phyloP scores from a whole-genome alignment of 2,797 vertebrate species.

The Huso huso region DNA sequence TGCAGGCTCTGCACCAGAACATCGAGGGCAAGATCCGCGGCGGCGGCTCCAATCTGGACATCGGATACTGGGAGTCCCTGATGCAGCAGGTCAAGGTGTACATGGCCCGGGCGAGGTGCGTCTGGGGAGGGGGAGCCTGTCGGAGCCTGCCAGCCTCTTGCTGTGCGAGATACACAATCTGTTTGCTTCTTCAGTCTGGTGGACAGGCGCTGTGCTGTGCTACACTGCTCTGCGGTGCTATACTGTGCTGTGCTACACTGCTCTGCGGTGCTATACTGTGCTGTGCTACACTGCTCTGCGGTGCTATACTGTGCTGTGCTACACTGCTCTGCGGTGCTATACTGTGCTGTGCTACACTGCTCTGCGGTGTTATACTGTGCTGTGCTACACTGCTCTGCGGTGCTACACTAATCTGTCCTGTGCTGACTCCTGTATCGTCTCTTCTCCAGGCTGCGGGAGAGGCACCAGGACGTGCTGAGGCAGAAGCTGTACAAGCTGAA shows the following conservation, averaged over 20 bases:
- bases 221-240: no score
- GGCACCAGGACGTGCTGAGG: conserved; percentile 91
- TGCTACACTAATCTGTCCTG: neutral
- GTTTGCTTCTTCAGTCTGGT: no score
- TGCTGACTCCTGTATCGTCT: neutral
- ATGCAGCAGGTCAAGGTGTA: conserved; percentile 91
- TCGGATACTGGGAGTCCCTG: conserved; percentile 96
- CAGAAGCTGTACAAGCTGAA: conserved; percentile 96
- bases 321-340: no score
- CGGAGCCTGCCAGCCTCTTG: neutral
- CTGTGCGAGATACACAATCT: no score
- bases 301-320: no score
- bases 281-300: no score
- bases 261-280: no score
- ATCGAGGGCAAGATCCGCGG: conserved; percentile 85
- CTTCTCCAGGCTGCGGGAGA: conserved; percentile 72
- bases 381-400: no score
- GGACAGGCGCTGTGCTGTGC: no score
- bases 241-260: no score
- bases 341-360: no score
- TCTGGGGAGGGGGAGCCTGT: neutral
- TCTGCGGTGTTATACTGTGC: no score
- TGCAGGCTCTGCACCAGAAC: conserved; percentile 86
- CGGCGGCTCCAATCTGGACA: conserved; percentile 89
- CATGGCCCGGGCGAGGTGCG: conserved; percentile 89